Base-by-base conservation (phyloP, 2,888 invertebrate species). In the Oegoconia quadripuncta region DNA sequence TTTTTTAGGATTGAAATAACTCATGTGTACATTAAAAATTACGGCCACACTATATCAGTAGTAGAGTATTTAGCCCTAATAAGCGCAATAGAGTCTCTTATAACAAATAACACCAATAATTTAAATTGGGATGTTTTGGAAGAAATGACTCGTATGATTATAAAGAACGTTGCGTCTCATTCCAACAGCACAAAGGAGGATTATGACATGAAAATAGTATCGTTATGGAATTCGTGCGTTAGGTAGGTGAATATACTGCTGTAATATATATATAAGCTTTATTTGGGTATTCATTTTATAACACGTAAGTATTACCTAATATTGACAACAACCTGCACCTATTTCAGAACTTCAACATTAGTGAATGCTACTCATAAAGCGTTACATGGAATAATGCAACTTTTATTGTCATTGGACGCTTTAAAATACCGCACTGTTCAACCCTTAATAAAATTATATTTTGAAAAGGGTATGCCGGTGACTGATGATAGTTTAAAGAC, bases 191-290 rank as follows among this genome's bases (percentile, higher is more conserved):
- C 51, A 41, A 55, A 51, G 30, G 57, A 65, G 11, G 50, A 50
- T 42, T 58, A 58, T 20, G 51, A 48, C 22, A 40, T 50, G 14
- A n/a, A n/a, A n/a, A 31, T 70, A 14, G 34, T 61, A 11, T 61
- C 63, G 1, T 45, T 88, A 2, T 88, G 86, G 86, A 84, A 77
- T 54, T 65, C 74, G 5, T 79, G 78, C 58, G 70, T 84, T 7
- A 78, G 87, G 88, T 83, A 57, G 61, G 54, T 31, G 27, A 2
- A 15, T 29, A 26, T 12, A 30, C 7, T 9, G 3, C 22, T 22
- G 9, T 5, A 3, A 9, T 22, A 22, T 22, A 9, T 22, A 4
- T 7, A 9, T 22, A 22, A 2, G 2, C 2, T 9, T 9, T 23
- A n/a, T 23, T n/a, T 23, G 7, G 3, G 7, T 8, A 6, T 23